Evolutionary conservation across 2,888 invertebrate species (phyloP).

Genomic region (Aquatica leii): DNA sequence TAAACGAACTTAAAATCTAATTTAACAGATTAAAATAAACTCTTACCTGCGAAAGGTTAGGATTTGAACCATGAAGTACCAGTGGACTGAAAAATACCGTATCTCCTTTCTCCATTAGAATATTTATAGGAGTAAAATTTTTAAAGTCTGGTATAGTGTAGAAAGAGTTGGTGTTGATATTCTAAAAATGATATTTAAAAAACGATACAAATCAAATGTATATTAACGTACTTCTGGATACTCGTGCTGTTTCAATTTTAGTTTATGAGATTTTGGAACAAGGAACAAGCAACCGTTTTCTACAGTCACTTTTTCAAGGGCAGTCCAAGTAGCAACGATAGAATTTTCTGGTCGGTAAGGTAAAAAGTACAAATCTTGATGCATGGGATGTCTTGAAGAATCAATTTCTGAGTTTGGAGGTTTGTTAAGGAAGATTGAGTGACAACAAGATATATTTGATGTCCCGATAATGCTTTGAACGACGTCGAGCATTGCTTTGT

Average conservation of each 20-base stretch:
- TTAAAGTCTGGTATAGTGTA: conserved; percentile 68
- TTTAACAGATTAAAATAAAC: too few relatives aligned
- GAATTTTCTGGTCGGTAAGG: conserved; percentile 83
- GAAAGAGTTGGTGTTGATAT: conserved; percentile 71
- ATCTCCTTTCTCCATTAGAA: conserved; percentile 86
- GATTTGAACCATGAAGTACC: conserved; percentile 88
- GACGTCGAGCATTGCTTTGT: conserved; percentile 71
- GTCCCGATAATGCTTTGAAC: conserved; percentile 77
- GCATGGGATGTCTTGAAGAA: conserved; percentile 66
- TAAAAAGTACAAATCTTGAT: conserved; percentile 87
- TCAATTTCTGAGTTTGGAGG: conserved; percentile 79
- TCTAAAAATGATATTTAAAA: too few relatives aligned
- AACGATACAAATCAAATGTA: background rate
- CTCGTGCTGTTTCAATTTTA: conserved; percentile 69
- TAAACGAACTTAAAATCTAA: too few relatives aligned
- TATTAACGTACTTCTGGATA: conserved; percentile 68
- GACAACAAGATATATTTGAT: too few relatives aligned
- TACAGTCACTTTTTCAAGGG: conserved; percentile 76
- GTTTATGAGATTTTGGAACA: conserved; percentile 77
- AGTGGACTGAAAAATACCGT: conserved; percentile 89
- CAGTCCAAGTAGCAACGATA: conserved; percentile 88
- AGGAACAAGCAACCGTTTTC: conserved; percentile 86
- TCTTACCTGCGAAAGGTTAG: conserved; percentile 75
- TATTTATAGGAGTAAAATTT: too few relatives aligned
- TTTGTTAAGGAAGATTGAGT: conserved; percentile 91